phyloP scores from a whole-genome alignment of 30 jellyfish, hydroid and myxozoan species.

The Phacellophora camtschatica region DNA sequence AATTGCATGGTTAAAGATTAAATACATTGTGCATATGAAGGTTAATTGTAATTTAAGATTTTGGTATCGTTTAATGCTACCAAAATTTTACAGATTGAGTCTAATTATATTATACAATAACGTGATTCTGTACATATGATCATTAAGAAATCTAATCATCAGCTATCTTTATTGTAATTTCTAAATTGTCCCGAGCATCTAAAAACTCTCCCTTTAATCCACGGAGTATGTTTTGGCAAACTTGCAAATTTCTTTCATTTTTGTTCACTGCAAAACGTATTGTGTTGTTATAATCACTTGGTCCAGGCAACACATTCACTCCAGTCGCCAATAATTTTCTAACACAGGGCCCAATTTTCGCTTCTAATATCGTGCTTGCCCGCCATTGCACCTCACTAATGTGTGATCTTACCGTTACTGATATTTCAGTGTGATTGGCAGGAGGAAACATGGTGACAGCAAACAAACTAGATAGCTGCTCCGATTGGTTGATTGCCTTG shows the following conservation, averaged over 20 bases:
- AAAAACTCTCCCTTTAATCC: conserved; percentile 27
- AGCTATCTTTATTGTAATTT: background rate
- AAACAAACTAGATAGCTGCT: conserved; percentile 2
- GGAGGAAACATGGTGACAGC: conserved; percentile 57
- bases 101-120: too few species aligned
- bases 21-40: too few species aligned
- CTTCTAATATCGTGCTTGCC: conserved; percentile 69
- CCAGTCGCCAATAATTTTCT: conserved; percentile 72
- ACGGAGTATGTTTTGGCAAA: background rate
- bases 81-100: too few species aligned
- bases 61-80: too few species aligned
- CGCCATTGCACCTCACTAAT: conserved; percentile 71
- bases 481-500: conserved; percentile 10
- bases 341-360: conserved; percentile 69
- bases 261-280: conserved; percentile 38
- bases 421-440: background rate
- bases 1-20: too few species aligned
- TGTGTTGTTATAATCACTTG: conserved; percentile 11
- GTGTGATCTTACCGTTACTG: conserved; percentile 41
- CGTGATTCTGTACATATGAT: too few species aligned
- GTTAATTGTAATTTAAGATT: too few species aligned
- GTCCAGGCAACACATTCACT: conserved; percentile 75
- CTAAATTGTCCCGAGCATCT: background rate
- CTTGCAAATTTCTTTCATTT: background rate
- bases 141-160: too few species aligned